phyloP scores from a whole-genome alignment of 2,888 invertebrate genomes.

The Antitype chi region DNA sequence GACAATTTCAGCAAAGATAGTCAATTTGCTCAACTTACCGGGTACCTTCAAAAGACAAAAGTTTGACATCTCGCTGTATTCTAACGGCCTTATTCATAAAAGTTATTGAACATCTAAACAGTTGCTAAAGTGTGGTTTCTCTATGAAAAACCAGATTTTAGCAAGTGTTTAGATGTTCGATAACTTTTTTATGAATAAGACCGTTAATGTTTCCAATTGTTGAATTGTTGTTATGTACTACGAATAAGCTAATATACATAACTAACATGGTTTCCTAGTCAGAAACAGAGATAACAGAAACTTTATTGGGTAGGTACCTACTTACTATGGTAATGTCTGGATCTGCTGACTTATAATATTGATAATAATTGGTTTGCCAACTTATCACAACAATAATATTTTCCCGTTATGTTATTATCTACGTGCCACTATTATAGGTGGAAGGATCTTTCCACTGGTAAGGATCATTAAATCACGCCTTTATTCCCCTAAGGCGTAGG shows the following conservation, averaged over 20 bases:
- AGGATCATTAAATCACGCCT: too few relatives aligned
- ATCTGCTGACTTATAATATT: not conserved
- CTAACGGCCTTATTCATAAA: too few relatives aligned
- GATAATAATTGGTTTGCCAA: not conserved
- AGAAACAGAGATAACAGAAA: not conserved
- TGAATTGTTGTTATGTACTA: too few relatives aligned
- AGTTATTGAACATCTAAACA: too few relatives aligned
- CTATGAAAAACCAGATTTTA: too few relatives aligned
- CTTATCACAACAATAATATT: constrained; percentile 1
- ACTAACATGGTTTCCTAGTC: not conserved
- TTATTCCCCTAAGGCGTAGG: too few relatives aligned
- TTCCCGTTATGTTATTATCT: not conserved
- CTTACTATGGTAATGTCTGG: not conserved
- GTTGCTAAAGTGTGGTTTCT: too few relatives aligned
- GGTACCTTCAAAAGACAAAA: not conserved
- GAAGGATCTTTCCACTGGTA: not conserved
- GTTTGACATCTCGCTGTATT: not conserved
- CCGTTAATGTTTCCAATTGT: not conserved
- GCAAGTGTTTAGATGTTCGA: too few relatives aligned
- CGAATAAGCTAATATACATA: not conserved
- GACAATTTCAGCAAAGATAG: too few relatives aligned
- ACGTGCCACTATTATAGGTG: not conserved
- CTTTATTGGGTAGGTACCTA: not conserved
- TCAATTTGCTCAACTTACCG: too few relatives aligned
- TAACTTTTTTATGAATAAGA: too few relatives aligned